Conservation (phyloP, 1,140 invertebrate genomes). For the Dendrolimus kikuchii region DNA sequence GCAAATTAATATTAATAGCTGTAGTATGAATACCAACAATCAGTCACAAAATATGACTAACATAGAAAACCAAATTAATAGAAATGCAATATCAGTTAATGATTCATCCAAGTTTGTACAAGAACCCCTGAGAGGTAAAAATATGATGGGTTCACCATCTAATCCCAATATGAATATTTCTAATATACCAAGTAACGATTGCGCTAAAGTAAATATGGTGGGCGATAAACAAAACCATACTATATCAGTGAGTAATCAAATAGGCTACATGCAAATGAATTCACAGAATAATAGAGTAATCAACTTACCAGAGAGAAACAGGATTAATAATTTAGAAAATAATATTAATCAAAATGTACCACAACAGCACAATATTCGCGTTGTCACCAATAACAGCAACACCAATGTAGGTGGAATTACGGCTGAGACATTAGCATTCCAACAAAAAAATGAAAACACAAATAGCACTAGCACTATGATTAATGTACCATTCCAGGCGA, state of each 20-base stretch:
- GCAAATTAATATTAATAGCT: conserved; percentile 60
- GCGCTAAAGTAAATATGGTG: conserved; percentile 57
- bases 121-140: conserved; percentile 52
- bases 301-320: conserved; percentile 60
- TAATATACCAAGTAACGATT: conserved; percentile 47
- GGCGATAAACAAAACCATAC: conserved; percentile 56
- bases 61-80: conserved; percentile 51
- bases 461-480: conserved; percentile 47
- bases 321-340: conserved; percentile 47
- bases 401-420: conserved; percentile 42
- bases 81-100: conserved; percentile 39
- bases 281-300: conserved; percentile 61
- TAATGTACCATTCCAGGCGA: conserved; percentile 64
- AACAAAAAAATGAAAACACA: conserved; percentile 48
- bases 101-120: conserved; percentile 52
- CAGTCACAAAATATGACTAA: conserved; percentile 36
- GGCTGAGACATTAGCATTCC: conserved; percentile 49
- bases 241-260: conserved; percentile 61
- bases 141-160: conserved; percentile 44
- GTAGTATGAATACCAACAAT: conserved; percentile 39
- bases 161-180: conserved; percentile 39
- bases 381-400: conserved; percentile 55
- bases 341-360: conserved; percentile 55
- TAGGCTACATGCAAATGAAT: conserved; percentile 68
- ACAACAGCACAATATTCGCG: conserved; percentile 62